Base-by-base conservation (phyloP, 2,888 invertebrate genomes). In the Spodoptera exigua region DNA sequence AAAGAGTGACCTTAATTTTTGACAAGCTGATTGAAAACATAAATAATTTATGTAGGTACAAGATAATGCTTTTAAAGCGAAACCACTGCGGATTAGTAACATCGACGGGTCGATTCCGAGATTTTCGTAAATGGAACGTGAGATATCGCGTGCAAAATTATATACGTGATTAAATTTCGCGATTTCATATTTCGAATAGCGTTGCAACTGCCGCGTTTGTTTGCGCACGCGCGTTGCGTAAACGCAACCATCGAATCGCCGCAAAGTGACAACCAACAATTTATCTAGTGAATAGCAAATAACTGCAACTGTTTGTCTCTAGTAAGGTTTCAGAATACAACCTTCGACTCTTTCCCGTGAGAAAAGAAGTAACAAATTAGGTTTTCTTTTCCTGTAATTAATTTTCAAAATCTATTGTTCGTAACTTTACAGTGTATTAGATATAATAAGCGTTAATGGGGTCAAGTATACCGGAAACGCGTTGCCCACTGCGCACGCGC, bases 381-480 rank as follows among this genome's bases (percentile, higher is more conserved):
- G 63, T 73, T 55, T 61, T 56, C 51, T 63, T 66, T n/a, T 60
- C 65, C 56, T 66, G 45, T 71, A 68, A 67, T 66, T 61, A 74
- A 66, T 70, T 60, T 51, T 63, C 49, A 56, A 68, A 69, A 71
- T 59, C 70, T 73, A 74, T 80, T 83, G 80, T 82, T 76, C 52
- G 53, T 69, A 69, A 67, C 39, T 63, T 64, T 66, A 62, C 66
- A 70, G 68, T 76, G 64, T 60, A 72, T 76, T 80, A 74, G 75
- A 82, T 83, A 84, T 85, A 85, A 85, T 85, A 83, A 81, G 68
- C 79, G 75, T 76, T 69, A 92, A 89, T 82, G 81, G 80, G 92
- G 93, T 93, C 93, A 93, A 93, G 92, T 91, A 90, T 91, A 92
- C 88, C 91, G 93, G 92, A 93, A 92, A 84, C 86, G 76, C 69